Conservation (phyloP, 1,140 invertebrate genomes). For the Eumaeus atala region DNA sequence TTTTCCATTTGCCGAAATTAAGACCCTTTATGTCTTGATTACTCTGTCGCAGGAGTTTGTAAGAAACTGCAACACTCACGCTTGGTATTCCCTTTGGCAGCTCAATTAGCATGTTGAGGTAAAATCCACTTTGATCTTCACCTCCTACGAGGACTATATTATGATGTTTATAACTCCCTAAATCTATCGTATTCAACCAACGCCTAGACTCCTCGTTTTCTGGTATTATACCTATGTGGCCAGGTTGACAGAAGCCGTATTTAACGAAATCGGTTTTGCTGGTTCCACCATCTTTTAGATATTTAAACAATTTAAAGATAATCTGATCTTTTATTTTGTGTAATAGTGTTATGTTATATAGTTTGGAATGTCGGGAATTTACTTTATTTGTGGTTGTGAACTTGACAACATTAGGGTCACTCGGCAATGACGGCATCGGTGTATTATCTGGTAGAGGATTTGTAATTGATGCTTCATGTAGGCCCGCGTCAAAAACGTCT, state of each 20-base stretch:
- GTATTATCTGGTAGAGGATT: conserved; percentile 23
- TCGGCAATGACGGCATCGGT: conserved; percentile 38
- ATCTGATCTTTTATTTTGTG: conserved; percentile 51
- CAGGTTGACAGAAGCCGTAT: conserved; percentile 44
- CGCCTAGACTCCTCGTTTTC: conserved; percentile 46
- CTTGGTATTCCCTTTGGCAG: conserved; percentile 28
- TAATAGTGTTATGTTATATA: conserved; percentile 29
- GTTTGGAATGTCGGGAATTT: conserved; percentile 22
- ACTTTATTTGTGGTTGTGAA: conserved; percentile 36
- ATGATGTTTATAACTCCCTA: conserved; percentile 38
- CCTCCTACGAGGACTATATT: conserved; percentile 34
- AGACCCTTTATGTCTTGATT: conserved; percentile 52
- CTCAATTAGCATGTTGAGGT: conserved; percentile 34
- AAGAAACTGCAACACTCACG: conserved; percentile 14
- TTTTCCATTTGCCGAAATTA: conserved; percentile 54
- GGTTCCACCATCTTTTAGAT: conserved; percentile 34
- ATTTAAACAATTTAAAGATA: conserved; percentile 46
- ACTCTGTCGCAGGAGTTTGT: conserved; percentile 40
- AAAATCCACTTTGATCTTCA: conserved; percentile 34
- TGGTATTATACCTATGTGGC: conserved; percentile 47
- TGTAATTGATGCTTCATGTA: conserved; percentile 34
- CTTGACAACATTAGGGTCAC: conserved; percentile 37
- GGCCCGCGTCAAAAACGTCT: conserved; percentile 50
- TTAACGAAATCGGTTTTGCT: conserved; percentile 50
- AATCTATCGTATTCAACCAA: conserved; percentile 36